Evolutionary conservation across 2,888 invertebrate genomes (phyloP).

Genomic region (Resseliella maxima): DNA sequence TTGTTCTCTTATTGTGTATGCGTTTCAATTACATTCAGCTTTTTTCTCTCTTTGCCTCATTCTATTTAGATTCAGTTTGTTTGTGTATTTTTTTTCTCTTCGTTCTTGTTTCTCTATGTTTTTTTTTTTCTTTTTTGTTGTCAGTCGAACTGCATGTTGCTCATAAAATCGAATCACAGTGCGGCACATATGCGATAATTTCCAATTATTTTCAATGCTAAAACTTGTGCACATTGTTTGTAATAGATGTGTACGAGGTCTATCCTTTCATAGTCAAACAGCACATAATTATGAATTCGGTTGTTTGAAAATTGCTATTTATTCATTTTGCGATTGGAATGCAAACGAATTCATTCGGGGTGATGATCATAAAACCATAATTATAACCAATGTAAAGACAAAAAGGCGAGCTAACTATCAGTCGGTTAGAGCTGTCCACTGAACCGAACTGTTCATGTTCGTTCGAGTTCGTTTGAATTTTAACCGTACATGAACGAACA

Average conservation of each 20-base stretch:
- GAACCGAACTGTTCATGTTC: too few species aligned
- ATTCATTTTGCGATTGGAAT: background rate
- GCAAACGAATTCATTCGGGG: background rate
- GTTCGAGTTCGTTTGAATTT: too few species aligned
- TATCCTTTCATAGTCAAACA: background rate
- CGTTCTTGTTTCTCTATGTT: background rate
- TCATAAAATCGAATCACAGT: background rate
- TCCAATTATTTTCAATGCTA: conserved; percentile 6
- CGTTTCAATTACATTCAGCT: background rate
- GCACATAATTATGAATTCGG: too few species aligned
- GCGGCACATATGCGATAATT: background rate
- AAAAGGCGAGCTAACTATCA: background rate
- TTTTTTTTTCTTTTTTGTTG: background rate
- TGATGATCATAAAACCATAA: conserved; percentile 1
- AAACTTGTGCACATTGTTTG: background rate
- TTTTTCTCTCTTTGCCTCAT: background rate
- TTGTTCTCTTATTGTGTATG: background rate
- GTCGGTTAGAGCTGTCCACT: too few species aligned
- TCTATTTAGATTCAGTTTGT: background rate
- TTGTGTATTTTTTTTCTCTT: background rate
- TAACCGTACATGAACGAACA: too few species aligned
- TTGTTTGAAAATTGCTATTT: background rate
- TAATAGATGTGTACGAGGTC: background rate
- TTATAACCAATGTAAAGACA: background rate
- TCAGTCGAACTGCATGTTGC: background rate